Evolutionary conservation across 2,888 invertebrate species (phyloP).

Genomic region (Serrognathus titanus): DNA sequence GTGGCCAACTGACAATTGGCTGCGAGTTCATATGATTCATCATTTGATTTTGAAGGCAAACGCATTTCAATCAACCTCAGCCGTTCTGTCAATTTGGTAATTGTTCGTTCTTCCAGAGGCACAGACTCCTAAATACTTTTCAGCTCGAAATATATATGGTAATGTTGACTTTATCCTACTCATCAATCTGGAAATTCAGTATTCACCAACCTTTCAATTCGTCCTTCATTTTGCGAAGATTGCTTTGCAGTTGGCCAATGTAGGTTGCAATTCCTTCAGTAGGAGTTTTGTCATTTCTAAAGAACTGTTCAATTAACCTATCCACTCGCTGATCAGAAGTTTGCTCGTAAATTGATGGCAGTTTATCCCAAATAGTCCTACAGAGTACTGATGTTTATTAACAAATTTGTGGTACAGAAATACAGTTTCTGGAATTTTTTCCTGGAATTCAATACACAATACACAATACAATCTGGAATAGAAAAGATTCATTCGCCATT

Average conservation of each 20-base stretch:
- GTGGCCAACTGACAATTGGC: no score
- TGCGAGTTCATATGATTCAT: no score
- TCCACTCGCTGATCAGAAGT: constrained; percentile 26
- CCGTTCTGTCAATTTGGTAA: constrained; percentile 8
- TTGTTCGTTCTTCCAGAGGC: constrained; percentile 13
- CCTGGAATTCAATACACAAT: no score
- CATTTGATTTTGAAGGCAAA: not conserved
- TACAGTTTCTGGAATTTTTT: no score
- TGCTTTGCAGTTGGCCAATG: constrained; percentile 17
- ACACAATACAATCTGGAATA: no score
- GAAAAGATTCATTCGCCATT: no score
- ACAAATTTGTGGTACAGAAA: no score
- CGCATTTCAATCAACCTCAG: constrained; percentile 5
- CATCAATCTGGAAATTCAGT: constrained; percentile 22
- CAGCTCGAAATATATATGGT: constrained; percentile 15
- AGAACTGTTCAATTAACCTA: constrained; percentile 23
- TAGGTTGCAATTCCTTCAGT: constrained; percentile 22
- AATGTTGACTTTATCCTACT: constrained; percentile 19
- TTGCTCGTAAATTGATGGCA: constrained; percentile 20
- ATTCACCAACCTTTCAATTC: constrained; percentile 18
- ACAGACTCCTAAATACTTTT: constrained; percentile 20
- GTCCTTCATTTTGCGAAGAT: constrained; percentile 20
- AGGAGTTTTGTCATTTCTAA: constrained; percentile 16
- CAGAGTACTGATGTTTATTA: no score
- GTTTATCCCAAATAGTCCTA: no score